Percentiles rank a stretch among this genome's conserved stretches.
Conservation (phyloP, 2,888 invertebrate genomes). For the Nomada ruficornis region DNA sequence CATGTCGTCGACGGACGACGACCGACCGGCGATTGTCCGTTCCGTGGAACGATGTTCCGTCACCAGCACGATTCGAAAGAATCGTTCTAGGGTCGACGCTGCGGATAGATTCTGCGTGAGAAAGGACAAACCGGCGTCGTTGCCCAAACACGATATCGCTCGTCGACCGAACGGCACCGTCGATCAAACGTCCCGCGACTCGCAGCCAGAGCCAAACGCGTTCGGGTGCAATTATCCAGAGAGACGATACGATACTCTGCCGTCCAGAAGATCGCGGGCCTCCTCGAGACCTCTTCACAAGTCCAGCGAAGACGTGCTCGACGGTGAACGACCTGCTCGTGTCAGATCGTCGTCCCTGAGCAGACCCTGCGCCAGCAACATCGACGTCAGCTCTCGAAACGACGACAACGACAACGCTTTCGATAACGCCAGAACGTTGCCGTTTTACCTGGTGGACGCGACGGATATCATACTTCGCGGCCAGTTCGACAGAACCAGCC, state of each 20-base stretch:
- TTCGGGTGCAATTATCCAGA: constrained; percentile 17
- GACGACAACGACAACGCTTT: constrained; percentile 4
- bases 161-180: constrained; percentile 10
- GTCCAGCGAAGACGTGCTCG: constrained; percentile 78
- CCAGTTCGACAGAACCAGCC: constrained; percentile 66
- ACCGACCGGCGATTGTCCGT: constrained; percentile 44
- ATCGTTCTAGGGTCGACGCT: constrained; percentile 67
- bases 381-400: constrained; percentile 67
- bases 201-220: neutral
- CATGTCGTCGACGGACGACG: constrained; percentile 66
- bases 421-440: constrained; percentile 24
- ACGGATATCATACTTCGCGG: constrained; percentile 77
- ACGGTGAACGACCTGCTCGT: constrained; percentile 69
- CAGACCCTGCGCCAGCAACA: constrained; percentile 71
- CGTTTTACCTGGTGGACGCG: constrained; percentile 76
- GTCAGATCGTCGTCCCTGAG: constrained; percentile 51
- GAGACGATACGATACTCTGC: constrained; percentile 77
- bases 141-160: constrained; percentile 15
- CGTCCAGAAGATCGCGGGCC: constrained; percentile 67
- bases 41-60: constrained; percentile 54
- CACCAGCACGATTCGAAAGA: constrained; percentile 72
- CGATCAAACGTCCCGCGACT: neutral
- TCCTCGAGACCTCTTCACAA: constrained; percentile 74
- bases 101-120: constrained; percentile 34
- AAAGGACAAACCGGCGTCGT: constrained; percentile 16